Evolutionary conservation across 2,113 vertebrate species (phyloP).

Genomic region (Tychaedon coryphoeus): DNA sequence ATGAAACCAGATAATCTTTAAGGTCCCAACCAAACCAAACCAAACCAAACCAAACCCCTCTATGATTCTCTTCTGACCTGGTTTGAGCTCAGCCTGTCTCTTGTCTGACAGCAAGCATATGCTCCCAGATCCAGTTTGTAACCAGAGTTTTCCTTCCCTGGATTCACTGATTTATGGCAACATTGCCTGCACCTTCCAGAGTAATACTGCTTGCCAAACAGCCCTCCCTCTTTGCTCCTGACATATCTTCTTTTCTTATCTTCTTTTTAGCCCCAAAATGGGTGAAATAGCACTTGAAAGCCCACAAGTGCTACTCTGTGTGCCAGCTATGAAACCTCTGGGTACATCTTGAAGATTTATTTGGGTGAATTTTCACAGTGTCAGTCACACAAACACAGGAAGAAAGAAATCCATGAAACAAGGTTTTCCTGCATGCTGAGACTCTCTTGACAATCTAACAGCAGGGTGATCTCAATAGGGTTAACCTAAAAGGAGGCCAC

Average conservation of each 20-base stretch:
- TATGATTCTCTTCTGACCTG: background rate
- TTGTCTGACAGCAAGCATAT: rapidly evolving
- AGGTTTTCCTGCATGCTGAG: background rate
- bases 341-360: background rate
- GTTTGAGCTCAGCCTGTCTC: background rate
- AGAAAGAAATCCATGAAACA: background rate
- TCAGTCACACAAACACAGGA: rapidly evolving
- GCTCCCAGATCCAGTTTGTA: background rate
- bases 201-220: background rate
- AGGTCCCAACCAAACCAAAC: background rate
- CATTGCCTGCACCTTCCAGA: background rate
- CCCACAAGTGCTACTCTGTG: too few species aligned
- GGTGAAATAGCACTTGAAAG: background rate
- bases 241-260: too few species aligned
- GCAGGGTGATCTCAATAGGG: background rate
- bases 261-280: background rate
- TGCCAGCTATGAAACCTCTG: background rate
- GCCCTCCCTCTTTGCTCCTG: background rate
- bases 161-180: background rate
- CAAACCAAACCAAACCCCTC: background rate
- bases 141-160: background rate
- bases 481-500: background rate
- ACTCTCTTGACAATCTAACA: background rate
- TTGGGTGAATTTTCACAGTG: background rate
- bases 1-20: background rate